Percentiles rank a stretch among this genome's conserved stretches.
Conservation (phyloP, 2,888 invertebrate species). For the Plebejus argus region DNA sequence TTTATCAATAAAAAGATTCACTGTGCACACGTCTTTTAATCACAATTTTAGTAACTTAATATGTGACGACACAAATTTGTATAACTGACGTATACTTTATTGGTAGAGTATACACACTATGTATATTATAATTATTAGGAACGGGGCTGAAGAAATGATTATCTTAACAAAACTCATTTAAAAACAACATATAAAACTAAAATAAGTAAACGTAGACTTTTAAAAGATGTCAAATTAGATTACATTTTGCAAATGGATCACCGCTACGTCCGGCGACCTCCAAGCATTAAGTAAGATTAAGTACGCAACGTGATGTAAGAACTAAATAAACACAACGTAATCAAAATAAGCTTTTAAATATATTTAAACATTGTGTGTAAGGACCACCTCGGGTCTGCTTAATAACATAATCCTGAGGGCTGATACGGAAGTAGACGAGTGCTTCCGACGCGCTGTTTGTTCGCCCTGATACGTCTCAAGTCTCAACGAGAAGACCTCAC, state of each 20-base stretch:
- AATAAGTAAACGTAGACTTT: neutral
- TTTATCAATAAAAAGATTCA: no score
- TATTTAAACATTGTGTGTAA: conserved; percentile 22
- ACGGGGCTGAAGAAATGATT: no score
- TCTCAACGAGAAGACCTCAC: conserved; percentile 33
- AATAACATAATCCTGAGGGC: conserved; percentile 70
- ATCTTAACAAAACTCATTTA: no score
- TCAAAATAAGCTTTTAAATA: conserved; percentile 24
- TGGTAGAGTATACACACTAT: no score
- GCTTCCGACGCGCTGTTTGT: conserved; percentile 57
- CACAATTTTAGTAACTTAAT: no score
- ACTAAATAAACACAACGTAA: conserved; percentile 20
- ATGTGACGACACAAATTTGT: no score
- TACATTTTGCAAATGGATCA: neutral
- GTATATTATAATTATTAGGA: no score
- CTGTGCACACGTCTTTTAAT: no score
- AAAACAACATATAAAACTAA: neutral
- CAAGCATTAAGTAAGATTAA: conserved; percentile 11
- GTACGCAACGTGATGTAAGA: neutral
- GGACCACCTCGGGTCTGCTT: conserved; percentile 70
- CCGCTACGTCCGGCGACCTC: neutral
- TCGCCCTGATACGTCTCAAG: conserved; percentile 32
- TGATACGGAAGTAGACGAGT: conserved; percentile 60
- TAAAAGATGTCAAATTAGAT: neutral
- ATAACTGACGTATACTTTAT: no score